Evolutionary conservation across 1,140 invertebrate species (phyloP).

Genomic region (Globodera ellingtonae): DNA sequence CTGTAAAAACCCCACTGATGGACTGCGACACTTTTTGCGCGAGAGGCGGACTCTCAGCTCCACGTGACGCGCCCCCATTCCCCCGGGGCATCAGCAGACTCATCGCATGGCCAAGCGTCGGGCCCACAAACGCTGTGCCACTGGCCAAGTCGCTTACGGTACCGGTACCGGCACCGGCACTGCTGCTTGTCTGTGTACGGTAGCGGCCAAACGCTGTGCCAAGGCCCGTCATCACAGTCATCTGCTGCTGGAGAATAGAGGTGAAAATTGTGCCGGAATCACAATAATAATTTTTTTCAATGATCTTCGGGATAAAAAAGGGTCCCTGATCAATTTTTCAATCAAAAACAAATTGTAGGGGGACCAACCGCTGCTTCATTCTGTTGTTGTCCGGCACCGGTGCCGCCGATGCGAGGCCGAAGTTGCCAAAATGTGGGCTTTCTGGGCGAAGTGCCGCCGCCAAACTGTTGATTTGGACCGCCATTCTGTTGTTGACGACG

Average conservation of each 20-base stretch:
- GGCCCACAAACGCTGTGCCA: not conserved
- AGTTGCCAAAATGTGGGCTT: not conserved
- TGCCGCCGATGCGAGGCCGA: not conserved
- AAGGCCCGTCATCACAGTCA: not conserved
- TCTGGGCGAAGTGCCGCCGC: not conserved
- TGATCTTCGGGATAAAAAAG: too few relatives aligned
- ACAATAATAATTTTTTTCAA: too few relatives aligned
- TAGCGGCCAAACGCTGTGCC: not conserved
- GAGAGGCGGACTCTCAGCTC: not conserved
- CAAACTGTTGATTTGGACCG: not conserved
- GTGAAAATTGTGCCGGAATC: too few relatives aligned
- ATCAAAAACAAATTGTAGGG: too few relatives aligned
- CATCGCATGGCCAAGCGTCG: slow-evolving; percentile 8
- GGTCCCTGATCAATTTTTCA: too few relatives aligned
- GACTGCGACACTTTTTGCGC: not conserved
- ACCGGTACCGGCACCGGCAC: not conserved
- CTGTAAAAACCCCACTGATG: not conserved
- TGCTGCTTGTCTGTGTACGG: not conserved
- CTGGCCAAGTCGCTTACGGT: not conserved
- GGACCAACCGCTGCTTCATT: too few relatives aligned
- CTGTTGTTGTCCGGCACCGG: not conserved
- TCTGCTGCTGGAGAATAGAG: too few relatives aligned
- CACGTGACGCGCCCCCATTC: not conserved
- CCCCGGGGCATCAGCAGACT: not conserved
- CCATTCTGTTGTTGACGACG: slow-evolving; percentile 14